Evolutionary conservation across 2,797 vertebrate species (phyloP).

Genomic region (Melanotaenia nigrans): DNA sequence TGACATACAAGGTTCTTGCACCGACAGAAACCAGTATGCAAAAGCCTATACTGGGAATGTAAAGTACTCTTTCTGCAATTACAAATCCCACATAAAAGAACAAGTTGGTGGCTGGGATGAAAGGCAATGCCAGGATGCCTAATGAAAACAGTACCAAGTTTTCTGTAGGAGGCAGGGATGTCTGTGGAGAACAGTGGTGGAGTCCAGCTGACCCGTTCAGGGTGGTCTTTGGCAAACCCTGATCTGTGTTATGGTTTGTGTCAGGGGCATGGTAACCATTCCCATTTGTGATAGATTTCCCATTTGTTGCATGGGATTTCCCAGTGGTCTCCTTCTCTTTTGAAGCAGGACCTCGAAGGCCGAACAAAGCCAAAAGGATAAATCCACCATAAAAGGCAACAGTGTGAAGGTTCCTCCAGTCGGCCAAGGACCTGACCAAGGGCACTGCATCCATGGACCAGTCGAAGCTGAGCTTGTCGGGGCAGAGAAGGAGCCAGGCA

Average conservation of each 20-base stretch:
- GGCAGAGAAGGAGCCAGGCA: conserved; percentile 94
- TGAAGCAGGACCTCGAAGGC: conserved; percentile 79
- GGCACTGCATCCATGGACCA: conserved; percentile 99
- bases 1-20: conserved; percentile 88
- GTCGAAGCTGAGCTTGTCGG: conserved; percentile 96
- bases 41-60: conserved; percentile 99
- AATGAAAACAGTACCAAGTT: conserved; percentile 92
- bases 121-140: conserved; percentile 91
- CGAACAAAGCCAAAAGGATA: conserved; percentile 84
- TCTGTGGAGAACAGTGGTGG: conserved; percentile 38
- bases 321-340: conserved; percentile 84
- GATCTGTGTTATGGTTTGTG: conserved; percentile 78
- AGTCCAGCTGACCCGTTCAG: conserved; percentile 69
- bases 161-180: conserved; percentile 89
- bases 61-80: conserved; percentile 97
- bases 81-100: conserved; percentile 99
- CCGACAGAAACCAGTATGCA: conserved; percentile 94
- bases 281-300: conserved; percentile 84
- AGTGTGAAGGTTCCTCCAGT: conserved; percentile 96
- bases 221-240: conserved; percentile 51
- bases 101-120: conserved; percentile 95
- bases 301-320: conserved; percentile 78
- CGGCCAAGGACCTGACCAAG: conserved; percentile 87
- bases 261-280: conserved; percentile 72
- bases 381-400: conserved; percentile 90